Base-by-base conservation (phyloP, 2,797 vertebrate species). In the Rallus crepitans region DNA sequence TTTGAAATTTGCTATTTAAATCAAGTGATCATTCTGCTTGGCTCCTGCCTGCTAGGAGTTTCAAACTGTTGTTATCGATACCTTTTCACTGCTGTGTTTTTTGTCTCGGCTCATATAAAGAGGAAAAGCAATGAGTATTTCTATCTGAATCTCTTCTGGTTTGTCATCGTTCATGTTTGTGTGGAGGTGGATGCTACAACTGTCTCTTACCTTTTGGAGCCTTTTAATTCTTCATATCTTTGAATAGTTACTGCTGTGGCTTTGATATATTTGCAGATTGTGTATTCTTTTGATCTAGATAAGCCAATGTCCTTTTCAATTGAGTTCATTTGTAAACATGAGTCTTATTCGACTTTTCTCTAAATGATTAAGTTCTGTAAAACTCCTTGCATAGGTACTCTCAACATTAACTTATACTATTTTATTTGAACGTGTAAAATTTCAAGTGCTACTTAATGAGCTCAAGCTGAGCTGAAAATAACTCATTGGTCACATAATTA, bases 401-500 rank as follows among this genome's bases (percentile, higher is more conserved):
- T 33, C 89, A 45, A 68, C n/a, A 78, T 63, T 82, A 87, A 48
- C 33, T 61, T 72, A 48, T 1, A 12, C 25, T 37, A 16, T 61
- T 80, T 69, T 75, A 72, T 78, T 63, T 73, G 17, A 68, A 59
- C 35, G 35, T 73, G 69, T 83, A 72, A 71, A 60, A 88, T 64
- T 73, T 85, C n/a, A 76, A 79, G 42, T 69, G 59, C 59, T 87
- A 52, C 21, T 69, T 91, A 65, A 72, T 84, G 79, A 95, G 20
- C 28, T 96, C 12, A 85, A 73, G 76, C 28, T n/a, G 28, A 80
- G 87, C 30, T 95, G 61, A 86, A 91, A 93, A 60, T 70, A 88
- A 64, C 40, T 75, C 28, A 48, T 11, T 56, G 42, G 63, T 83
- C 39, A 53, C 39, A 52, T 72, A 80, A 80, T 70, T 88, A 52